Base-by-base conservation (phyloP, 2,113 vertebrate species). In the Pristiophorus japonicus region DNA sequence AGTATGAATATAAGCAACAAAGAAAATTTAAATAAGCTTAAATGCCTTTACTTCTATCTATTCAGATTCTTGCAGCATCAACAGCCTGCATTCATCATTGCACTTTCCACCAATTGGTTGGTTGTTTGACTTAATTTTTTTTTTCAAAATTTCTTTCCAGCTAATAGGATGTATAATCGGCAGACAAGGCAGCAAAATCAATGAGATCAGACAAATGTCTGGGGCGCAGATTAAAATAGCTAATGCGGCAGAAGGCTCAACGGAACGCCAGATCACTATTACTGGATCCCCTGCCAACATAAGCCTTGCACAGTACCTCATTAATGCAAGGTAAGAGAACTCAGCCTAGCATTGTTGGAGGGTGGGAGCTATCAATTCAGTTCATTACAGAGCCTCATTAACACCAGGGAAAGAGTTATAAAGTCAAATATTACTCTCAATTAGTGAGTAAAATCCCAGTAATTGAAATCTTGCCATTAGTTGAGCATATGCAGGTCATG, bases 151-250 rank as follows among this genome's bases (percentile, higher is more conserved):
- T 98, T 97, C 96, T 96, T 97, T 98, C 97, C 97, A 99, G 99
- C 98, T 99, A 98, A 99, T 99, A 98, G 99, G 99, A 97, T 99
- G 99, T 97, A 99, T 99, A 97, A 99, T 99, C 95, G 99, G 99
- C 97, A 98, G 99, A 96, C 99, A 99, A 97, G 99, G 99, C 97
- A 99, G 99, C 98, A 99, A 99, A 98, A 99, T 99, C 97, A 99
- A 99, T 97, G 99, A 99, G 98, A 99, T 99, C 97, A 98, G 99
- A 96, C 99, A 99, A 98, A 99, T 99, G 99, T 99, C 99, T 96
- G 99, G 99, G 97, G 99, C 99, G 12, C 99, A 99, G 98, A 99
- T 99, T 98, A 99, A 99, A 98, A 99, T 99, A 7, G 99, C 99
- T 96, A 99, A 98, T 0, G 99, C 99, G 97, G 99, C 99, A 12